Evolutionary conservation across 2,888 invertebrate genomes (phyloP), one percentile per base, ranked within the genome.

Genomic region (Villa cingulata): DNA sequence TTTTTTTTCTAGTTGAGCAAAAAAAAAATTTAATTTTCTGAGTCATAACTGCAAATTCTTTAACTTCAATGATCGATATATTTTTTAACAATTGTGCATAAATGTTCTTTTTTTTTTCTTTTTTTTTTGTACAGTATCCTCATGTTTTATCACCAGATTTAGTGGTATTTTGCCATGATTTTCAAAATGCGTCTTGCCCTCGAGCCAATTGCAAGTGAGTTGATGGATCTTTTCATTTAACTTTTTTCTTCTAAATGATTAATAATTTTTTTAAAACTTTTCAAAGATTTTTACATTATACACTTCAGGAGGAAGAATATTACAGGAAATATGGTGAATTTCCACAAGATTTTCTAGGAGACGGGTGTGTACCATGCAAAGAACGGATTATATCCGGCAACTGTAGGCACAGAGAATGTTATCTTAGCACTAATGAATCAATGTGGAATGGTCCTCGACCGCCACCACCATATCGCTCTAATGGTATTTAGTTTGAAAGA

Each of bases 131-230:
- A 14, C 43, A 57, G 53, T 59, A 56, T 42, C 59, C 58, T 0
- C 59, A 60, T 50, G 58, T 58, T 12, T 48, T 54, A 6, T 57
- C 57, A 16, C 46, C 56, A 2, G 58, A 60, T 15, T 50, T 58
- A 20, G 58, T 63, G 20, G 59, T 72, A 37, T 80, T 80, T 57
- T 80, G 80, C 58, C 78, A 78, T 58, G 80, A 80, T 60, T 79
- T 72, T 60, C 86, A 86, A 67, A 87, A 87, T 63, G 78, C 77
- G 39, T 75, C 80, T 51, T 87, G 86, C 60, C 73, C 75, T n/a
- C 74, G 87, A 57, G 73, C 75, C 4, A 80, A 78, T 49, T 86
- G 86, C 66, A 72, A 70, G 70, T 71, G 58, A 62, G 65, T 62
- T 42, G 32, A 41, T 45, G 17, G 12, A 32, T 42, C 34, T 18